These are phyloP conservation scores for Gari tellinella DNA, from an alignment of 2,888 invertebrate species.

Conservation along the genomic window DNA sequence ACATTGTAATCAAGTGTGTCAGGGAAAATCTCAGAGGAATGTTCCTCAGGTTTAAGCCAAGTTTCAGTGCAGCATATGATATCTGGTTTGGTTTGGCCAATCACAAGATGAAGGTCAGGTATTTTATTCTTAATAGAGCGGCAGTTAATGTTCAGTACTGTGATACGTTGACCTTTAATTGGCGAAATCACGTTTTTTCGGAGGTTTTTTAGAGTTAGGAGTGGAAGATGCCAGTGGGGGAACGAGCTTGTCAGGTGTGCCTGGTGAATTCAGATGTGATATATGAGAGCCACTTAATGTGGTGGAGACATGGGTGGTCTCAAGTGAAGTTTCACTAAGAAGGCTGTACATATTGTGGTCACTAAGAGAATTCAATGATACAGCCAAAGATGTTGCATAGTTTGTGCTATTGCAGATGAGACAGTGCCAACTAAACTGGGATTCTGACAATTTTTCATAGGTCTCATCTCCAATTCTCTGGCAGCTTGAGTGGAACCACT, in stretches of 20 bases:
- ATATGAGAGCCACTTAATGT: too few species aligned
- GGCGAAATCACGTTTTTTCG: background rate
- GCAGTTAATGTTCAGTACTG: conserved; percentile 5
- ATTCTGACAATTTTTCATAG: conserved; percentile 6
- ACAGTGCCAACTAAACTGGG: conserved; percentile 9
- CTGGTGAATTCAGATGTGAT: too few species aligned
- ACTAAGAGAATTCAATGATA: conserved; percentile 4
- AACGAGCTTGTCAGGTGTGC: too few species aligned
- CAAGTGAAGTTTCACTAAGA: too few species aligned
- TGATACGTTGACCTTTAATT: background rate
- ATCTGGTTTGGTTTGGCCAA: conserved; percentile 29
- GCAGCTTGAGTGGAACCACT: conserved; percentile 17
- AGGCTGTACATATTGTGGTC: background rate
- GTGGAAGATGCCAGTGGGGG: conserved; percentile 1
- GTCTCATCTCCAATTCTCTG: conserved; percentile 16
- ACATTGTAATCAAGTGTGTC: background rate
- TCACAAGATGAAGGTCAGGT: conserved; percentile 3
- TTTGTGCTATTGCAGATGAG: background rate
- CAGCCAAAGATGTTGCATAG: background rate
- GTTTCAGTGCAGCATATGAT: conserved; percentile 27
- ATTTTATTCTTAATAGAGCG: conserved; percentile 10
- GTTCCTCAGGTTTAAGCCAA: conserved; percentile 33
- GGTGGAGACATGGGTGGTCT: too few species aligned
- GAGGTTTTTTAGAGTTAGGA: background rate
- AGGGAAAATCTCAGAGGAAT: conserved; percentile 26